Evolutionary conservation across 2,113 vertebrate species (phyloP), one percentile per base, ranked within the genome.

Genomic region (Conger conger): DNA sequence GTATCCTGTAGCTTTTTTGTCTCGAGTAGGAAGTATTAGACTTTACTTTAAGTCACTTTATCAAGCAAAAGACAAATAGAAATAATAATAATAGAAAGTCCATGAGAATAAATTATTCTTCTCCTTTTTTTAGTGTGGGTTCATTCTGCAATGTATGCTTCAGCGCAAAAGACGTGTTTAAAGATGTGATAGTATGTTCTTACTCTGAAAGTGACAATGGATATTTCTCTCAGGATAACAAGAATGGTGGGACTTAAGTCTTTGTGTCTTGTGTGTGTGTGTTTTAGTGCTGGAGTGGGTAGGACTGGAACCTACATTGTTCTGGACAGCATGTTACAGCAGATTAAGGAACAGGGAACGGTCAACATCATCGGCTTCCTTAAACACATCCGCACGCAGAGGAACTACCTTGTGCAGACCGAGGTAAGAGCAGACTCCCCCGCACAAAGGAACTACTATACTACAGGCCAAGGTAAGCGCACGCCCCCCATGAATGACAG

Each of bases 321-420:
- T 60, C 91, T 99, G 89, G 98, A 99, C 93, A 99, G 97, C 88
- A 99, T 99, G 98, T 85, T 99, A 90, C 97, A 96, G 84, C 98
- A 99, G 92, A 97, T 99, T 79, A 94, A 94, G 77, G 94, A 96
- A 0, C 96, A 98, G 89, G 94, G 96, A 42, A 94, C 88, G 0
- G 95, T 99, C 91, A 97, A 98, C 87, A 81, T 99, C 87, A 94
- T 96, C 82, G 97, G 96, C 83, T 99, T 99, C 94, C 93, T 99
- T 88, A 99, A 98, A 90, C 98, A 98, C 92, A 98, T 99, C 91
- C 96, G 97, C 81, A 97, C 96, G 35, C 98, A 99, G 91, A 96
- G 97, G 89, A 99, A 98, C 94, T 97, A 97, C 90, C 93, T 99
- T 93, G 97, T 99, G 23, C 98, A 99, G 91, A 99, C 98, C 8